phyloP scores from a whole-genome alignment of 2,113 vertebrate species.

The Corythornis vintsioides region DNA sequence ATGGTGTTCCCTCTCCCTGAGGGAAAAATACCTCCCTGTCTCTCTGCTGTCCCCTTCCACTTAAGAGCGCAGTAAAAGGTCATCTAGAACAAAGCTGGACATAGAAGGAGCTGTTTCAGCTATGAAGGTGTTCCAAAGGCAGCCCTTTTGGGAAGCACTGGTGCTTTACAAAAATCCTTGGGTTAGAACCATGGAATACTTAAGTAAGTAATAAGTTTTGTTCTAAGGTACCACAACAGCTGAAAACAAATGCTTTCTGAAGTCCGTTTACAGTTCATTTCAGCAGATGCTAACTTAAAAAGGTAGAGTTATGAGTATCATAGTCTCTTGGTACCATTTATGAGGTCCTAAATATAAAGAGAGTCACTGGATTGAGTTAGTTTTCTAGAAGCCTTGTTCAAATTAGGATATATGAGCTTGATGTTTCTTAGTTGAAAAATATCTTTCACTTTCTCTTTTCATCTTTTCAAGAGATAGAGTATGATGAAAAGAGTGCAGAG shows the following conservation, averaged over 20 bases:
- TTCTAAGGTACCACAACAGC: neutral
- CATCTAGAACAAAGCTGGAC: neutral
- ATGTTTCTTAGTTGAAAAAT: neutral
- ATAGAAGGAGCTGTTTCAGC: neutral
- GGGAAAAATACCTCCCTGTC: neutral
- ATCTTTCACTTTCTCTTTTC: neutral
- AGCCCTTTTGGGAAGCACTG: neutral
- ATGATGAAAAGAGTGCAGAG: neutral
- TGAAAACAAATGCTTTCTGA: neutral
- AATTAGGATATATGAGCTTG: neutral
- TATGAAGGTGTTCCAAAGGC: neutral
- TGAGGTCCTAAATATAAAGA: neutral
- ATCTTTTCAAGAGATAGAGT: neutral
- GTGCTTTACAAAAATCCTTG: neutral
- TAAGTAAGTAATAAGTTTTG: neutral
- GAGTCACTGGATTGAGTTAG: neutral
- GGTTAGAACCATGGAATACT: neutral
- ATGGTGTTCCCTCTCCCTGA: neutral
- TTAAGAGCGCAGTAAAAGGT: neutral
- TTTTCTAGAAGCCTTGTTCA: neutral
- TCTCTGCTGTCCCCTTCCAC: rapidly evolving
- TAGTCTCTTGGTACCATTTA: rapidly evolving
- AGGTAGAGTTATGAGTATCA: neutral
- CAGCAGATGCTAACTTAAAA: neutral
- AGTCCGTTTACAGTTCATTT: neutral